Percentiles rank a stretch among this genome's conserved stretches.
Conservation (phyloP, 92 coral and sea anemone species). For the Epizoanthus rinbou region DNA sequence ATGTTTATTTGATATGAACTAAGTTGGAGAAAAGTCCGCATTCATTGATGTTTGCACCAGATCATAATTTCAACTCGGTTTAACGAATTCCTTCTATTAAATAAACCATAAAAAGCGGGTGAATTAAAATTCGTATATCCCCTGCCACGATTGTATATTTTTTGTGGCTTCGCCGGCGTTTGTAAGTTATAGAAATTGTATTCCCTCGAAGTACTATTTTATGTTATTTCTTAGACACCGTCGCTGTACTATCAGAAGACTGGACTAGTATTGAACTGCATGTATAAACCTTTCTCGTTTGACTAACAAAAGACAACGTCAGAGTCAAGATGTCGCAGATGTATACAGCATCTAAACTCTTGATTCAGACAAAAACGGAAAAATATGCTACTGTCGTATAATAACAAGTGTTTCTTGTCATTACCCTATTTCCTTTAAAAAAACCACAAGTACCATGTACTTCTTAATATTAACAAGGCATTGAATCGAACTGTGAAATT, state of each 20-base stretch:
- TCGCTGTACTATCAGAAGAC: neutral
- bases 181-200: neutral
- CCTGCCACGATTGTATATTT: constrained; percentile 16
- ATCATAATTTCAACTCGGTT: neutral
- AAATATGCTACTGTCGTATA: neutral
- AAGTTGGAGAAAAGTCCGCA: constrained; percentile 1
- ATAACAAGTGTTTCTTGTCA: constrained; percentile 7
- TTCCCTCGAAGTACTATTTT: neutral
- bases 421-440: neutral
- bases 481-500: constrained; percentile 15
- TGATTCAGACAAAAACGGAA: constrained; percentile 19
- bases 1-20: constrained; percentile 22
- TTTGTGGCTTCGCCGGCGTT: neutral
- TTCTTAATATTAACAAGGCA: constrained; percentile 18
- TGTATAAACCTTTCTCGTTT: neutral
- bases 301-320: constrained; percentile 11
- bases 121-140: constrained; percentile 5
- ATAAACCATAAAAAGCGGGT: neutral
- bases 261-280: neutral
- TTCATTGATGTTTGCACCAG: neutral
- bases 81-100: neutral
- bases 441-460: constrained; percentile 23
- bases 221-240: constrained; percentile 24
- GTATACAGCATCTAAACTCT: neutral
- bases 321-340: constrained; percentile 13